Percentiles rank a stretch among this genome's conserved stretches.
These are phyloP conservation scores for Nymphicus hollandicus DNA, from an alignment of 2,113 vertebrate genomes.

Conservation along the genomic window DNA sequence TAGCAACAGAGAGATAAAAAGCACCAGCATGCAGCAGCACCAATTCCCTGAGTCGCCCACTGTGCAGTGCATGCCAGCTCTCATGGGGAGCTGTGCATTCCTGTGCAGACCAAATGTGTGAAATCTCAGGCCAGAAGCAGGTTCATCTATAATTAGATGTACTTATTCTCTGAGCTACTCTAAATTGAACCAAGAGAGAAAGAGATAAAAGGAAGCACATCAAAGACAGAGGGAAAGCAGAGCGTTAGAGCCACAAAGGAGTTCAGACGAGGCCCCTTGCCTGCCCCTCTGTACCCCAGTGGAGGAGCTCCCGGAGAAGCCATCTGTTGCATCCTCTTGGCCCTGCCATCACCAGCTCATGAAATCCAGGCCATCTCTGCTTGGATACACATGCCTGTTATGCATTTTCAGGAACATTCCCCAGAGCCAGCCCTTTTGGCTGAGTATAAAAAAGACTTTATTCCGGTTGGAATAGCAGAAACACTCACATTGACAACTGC, in stretches of 20 bases:
- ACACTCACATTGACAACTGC: background rate
- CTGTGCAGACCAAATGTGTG: background rate
- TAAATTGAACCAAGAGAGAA: background rate
- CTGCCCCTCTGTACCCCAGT: fast-evolving
- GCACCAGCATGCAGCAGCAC: background rate
- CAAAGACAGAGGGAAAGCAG: background rate
- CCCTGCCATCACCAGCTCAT: background rate
- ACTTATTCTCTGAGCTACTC: background rate
- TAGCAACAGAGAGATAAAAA: background rate
- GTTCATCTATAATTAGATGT: constrained; percentile 29
- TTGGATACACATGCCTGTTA: background rate
- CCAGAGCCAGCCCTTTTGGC: constrained; percentile 15
- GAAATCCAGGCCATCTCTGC: background rate
- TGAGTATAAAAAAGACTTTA: background rate
- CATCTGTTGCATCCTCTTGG: background rate
- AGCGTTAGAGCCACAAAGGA: background rate
- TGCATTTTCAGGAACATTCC: background rate
- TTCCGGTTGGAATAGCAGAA: background rate
- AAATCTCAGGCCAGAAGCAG: background rate
- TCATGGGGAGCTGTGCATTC: fast-evolving
- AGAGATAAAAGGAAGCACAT: background rate
- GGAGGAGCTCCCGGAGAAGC: background rate
- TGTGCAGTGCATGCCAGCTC: background rate
- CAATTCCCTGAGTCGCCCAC: background rate
- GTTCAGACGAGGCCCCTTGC: background rate